Evolutionary conservation across 2,113 vertebrate species (phyloP).

Genomic region (Anguilla rostrata): DNA sequence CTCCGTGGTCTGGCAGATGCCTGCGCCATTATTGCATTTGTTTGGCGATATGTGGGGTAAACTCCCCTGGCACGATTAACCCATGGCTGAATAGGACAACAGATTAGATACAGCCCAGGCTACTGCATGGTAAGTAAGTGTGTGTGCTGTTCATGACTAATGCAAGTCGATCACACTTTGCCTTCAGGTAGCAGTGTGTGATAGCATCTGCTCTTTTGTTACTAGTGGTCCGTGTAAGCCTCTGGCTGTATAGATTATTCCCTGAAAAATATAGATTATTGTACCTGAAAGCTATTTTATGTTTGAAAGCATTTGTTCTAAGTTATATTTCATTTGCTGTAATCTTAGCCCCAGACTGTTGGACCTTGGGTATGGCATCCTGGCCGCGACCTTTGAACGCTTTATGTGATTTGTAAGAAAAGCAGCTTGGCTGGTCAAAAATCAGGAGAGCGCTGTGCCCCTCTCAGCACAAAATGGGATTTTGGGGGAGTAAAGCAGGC

Average conservation of each 20-base stretch:
- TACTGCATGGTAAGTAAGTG: neutral
- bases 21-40: neutral
- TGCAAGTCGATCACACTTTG: neutral
- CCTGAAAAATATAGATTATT: neutral
- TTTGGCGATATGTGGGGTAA: neutral
- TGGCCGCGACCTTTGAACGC: neutral
- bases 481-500: neutral
- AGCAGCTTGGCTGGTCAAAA: neutral
- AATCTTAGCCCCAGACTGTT: neutral
- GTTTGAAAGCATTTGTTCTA: neutral
- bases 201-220: neutral
- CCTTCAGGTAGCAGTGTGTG: neutral
- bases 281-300: neutral
- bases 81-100: neutral
- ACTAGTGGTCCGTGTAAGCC: neutral
- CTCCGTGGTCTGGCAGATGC: neutral
- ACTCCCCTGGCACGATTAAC: neutral
- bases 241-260: no score
- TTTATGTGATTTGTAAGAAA: conserved; percentile 14
- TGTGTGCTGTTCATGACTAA: neutral
- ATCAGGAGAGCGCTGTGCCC: neutral
- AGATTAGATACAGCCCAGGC: neutral
- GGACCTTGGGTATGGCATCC: neutral
- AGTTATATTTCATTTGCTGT: neutral
- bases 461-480: neutral